Evolutionary conservation across 2,888 invertebrate genomes (phyloP).

Genomic region (Limnephilus rhombicus): DNA sequence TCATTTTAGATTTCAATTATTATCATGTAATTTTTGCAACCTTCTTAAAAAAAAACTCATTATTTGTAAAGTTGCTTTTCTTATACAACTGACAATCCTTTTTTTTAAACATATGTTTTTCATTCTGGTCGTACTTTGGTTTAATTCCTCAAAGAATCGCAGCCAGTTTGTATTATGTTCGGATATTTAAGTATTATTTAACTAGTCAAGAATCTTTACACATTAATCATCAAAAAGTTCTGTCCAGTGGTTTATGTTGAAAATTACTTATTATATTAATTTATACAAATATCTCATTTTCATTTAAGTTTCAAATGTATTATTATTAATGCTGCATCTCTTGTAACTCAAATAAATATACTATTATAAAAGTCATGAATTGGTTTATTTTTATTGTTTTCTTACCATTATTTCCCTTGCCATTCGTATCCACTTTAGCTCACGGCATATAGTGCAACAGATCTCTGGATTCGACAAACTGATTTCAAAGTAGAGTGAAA

Average conservation of each 20-base stretch:
- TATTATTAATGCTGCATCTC: conserved; percentile 11
- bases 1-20: neutral
- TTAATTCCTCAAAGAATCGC: neutral
- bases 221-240: conserved; percentile 10
- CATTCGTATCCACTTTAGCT: neutral
- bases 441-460: neutral
- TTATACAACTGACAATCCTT: neutral
- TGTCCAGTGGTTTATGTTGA: neutral
- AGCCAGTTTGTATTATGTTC: neutral
- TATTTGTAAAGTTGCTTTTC: neutral
- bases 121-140: neutral
- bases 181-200: neutral
- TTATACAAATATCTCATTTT: conserved; percentile 9
- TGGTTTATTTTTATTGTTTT: neutral
- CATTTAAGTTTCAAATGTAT: conserved; percentile 8
- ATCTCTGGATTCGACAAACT: neutral
- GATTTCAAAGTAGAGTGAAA: neutral
- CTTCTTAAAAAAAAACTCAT: neutral
- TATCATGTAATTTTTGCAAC: neutral
- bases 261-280: neutral
- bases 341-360: conserved; percentile 26
- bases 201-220: neutral
- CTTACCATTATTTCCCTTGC: neutral
- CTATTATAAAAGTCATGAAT: neutral
- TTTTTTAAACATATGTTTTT: neutral